Base-by-base conservation (phyloP, 2,113 vertebrate genomes). In the Polyodon spathula region DNA sequence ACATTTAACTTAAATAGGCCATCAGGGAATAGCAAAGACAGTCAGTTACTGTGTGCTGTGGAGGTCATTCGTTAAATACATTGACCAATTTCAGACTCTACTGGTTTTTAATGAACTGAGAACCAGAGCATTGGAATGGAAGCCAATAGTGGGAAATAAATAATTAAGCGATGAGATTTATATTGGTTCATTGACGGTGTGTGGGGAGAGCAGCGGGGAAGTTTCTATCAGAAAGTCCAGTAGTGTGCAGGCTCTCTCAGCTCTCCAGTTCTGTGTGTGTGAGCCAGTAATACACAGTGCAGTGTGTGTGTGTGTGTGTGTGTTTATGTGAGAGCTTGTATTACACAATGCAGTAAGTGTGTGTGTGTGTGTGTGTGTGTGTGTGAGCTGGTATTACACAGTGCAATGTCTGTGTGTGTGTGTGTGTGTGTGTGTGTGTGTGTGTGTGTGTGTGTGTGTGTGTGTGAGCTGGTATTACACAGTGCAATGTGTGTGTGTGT, bases 71-170 rank as follows among this genome's bases (percentile, higher is more conserved):
- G 74, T 83, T 74, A 78, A 78, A 77, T 75, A 74, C 81, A 85
- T 82, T 81, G 76, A 82, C 73, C 68, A 73, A 68, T 78, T 83
- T 78, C 73, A 82, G 73, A 80, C 69, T 70, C 58, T 58, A 60
- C 71, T 80, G 76, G 76, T 64, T 82, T 78, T 82, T 82, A 84
- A 85, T 78, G 79, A 84, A 80, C 69, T 81, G 78, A 62, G 60
- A 80, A 78, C 65, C 65, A 68, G 69, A 60, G 59, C 72, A 72
- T 64, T 70, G 71, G 76, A 77, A 75, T 73, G 62, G 66, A 52
- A 70, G 74, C 78, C 81, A 82, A 85, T 83, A 82, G 58, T 50
- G 51, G 73, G 67, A 81, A 82, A 82, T 83, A 76, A 81, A 79
- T 81, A 77, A 86, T 81, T 74, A 79, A 80, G 60, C 71, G 53